These are phyloP conservation scores for Scylla paramamosain DNA, from an alignment of 1,140 invertebrate species.

Conservation along the genomic window DNA sequence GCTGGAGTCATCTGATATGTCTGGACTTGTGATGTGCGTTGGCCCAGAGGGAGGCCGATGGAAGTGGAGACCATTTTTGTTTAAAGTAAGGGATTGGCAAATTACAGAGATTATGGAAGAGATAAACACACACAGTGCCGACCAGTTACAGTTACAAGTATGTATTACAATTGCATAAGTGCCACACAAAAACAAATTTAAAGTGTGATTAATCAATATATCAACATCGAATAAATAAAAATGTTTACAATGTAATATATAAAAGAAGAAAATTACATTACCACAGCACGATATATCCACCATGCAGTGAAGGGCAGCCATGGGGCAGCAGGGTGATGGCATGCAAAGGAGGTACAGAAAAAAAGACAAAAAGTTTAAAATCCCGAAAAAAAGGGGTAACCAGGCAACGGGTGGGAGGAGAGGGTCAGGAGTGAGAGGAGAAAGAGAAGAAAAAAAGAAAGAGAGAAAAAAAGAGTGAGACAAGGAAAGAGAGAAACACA, in stretches of 20 bases:
- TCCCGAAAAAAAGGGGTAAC: neutral
- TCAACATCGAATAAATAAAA: neutral
- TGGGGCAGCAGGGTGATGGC: neutral
- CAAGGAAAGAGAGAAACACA: constrained; percentile 42
- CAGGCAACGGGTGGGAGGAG: constrained; percentile 44
- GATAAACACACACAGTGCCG: neutral
- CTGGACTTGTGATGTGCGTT: constrained; percentile 24
- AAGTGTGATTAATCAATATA: neutral
- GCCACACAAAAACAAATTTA: neutral
- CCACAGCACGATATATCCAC: neutral
- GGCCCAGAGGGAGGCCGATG: neutral
- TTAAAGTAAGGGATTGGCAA: neutral
- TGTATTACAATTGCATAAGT: neutral
- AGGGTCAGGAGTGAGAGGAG: constrained; percentile 46
- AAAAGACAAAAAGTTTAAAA: constrained; percentile 35
- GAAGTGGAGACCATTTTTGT: neutral
- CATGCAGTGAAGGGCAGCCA: neutral
- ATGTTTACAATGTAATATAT: neutral
- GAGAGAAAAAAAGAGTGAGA: constrained; percentile 31
- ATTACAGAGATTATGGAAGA: neutral
- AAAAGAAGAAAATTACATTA: neutral
- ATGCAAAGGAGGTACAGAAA: neutral
- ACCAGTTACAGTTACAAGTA: neutral
- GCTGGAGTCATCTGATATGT: constrained; percentile 74
- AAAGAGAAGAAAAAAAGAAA: neutral